Percentiles rank a stretch among this genome's conserved stretches.
Evolutionary conservation across 2,797 vertebrate genomes (phyloP).

Genomic region (Gallinago stenura): DNA sequence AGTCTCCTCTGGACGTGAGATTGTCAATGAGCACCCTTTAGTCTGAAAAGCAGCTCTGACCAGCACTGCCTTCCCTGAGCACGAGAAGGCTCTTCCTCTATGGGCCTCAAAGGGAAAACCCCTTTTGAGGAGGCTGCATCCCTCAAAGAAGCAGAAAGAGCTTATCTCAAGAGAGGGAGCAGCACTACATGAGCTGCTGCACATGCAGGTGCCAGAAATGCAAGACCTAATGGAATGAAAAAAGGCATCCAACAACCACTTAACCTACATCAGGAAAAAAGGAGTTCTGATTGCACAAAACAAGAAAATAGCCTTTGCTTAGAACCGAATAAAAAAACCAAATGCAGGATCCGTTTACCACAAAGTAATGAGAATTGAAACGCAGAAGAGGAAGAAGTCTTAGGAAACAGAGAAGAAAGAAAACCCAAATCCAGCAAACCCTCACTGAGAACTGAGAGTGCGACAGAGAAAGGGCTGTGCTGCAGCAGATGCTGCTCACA

Average conservation of each 20-base stretch:
- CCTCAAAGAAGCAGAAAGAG: neutral
- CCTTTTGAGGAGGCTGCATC: neutral
- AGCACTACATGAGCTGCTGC: neutral
- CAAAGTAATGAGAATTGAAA: neutral
- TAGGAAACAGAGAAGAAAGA: neutral
- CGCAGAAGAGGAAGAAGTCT: neutral
- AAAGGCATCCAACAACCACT: neutral
- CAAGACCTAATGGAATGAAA: neutral
- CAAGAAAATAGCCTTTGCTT: neutral
- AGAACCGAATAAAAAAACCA: accelerated
- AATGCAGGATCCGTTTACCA: neutral
- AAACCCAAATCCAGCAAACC: neutral
- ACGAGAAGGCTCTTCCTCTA: neutral
- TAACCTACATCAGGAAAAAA: neutral
- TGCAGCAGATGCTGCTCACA: neutral
- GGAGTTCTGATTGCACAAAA: neutral
- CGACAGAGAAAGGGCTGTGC: neutral
- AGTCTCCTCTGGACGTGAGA: neutral
- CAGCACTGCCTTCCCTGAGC: neutral
- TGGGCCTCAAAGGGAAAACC: neutral
- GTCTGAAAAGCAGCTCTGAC: neutral
- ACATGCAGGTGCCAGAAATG: neutral
- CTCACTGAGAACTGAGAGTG: neutral
- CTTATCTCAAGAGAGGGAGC: neutral
- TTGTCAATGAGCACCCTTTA: neutral